Evolutionary conservation across 37 sponge, comb jelly and placozoan species (phyloP).

Genomic region (Aphrocallistes beatrix): DNA sequence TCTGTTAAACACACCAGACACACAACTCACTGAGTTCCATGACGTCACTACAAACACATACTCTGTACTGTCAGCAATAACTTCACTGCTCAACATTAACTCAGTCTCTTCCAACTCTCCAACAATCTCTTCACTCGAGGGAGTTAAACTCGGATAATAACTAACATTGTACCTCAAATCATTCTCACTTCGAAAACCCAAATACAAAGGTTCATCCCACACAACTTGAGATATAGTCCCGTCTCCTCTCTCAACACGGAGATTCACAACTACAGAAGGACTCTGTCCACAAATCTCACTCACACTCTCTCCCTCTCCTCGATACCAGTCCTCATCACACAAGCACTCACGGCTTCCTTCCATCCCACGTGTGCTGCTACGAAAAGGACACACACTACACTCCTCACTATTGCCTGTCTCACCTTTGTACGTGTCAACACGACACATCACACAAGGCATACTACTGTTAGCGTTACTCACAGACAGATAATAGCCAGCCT

Average conservation of each 20-base stretch:
- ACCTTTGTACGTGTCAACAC: not conserved
- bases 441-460: not conserved
- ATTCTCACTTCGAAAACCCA: not conserved
- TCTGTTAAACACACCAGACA: not conserved
- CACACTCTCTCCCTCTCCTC: not conserved
- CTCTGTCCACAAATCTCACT: not conserved
- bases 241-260: not conserved
- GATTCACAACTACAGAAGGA: not conserved
- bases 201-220: not conserved
- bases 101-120: not conserved
- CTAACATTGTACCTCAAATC: not conserved
- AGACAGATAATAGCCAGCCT: not conserved
- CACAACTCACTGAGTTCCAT: not conserved
- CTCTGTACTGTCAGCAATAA: not conserved
- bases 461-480: not conserved
- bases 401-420: not conserved
- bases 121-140: not conserved
- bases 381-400: not conserved
- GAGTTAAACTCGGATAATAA: not conserved
- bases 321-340: not conserved
- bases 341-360: not conserved
- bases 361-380: not conserved
- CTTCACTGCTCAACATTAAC: not conserved
- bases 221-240: not conserved
- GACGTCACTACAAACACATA: slow-evolving; percentile 7